These are phyloP conservation scores for Macrophya alboannulata DNA, from an alignment of 2,888 invertebrate species.

Conservation along the genomic window DNA sequence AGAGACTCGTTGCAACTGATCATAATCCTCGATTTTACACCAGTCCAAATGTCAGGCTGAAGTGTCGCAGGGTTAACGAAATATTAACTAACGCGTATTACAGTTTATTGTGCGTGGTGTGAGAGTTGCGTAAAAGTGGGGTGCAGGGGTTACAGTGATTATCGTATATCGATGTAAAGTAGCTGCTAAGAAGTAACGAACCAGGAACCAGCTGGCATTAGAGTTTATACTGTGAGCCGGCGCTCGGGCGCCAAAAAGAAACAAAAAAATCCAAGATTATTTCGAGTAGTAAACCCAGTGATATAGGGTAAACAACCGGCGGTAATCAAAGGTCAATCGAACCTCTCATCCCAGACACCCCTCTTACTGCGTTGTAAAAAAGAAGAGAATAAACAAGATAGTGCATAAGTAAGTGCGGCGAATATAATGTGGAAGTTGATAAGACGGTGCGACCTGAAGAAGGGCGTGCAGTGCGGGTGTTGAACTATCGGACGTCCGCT, in stretches of 20 bases:
- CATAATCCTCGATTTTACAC: constrained; percentile 2
- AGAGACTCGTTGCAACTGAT: neutral
- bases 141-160: constrained; percentile 20
- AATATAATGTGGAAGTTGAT: constrained; percentile 32
- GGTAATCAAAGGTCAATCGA: neutral
- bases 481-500: constrained; percentile 61
- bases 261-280: constrained; percentile 72
- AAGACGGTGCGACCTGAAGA: constrained; percentile 19
- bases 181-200: neutral
- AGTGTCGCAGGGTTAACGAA: neutral
- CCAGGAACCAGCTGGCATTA: neutral
- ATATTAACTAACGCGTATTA: neutral
- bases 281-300: constrained; percentile 55
- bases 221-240: constrained; percentile 80
- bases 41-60: neutral
- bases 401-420: constrained; percentile 4
- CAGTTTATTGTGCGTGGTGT: constrained; percentile 1
- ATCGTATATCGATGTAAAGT: constrained; percentile 5
- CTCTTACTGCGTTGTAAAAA: neutral
- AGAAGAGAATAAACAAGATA: constrained; percentile 67
- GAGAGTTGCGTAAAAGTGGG: neutral
- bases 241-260: constrained; percentile 83
- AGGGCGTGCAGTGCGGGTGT: constrained; percentile 61
- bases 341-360: neutral
- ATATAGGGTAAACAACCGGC: constrained; percentile 4